Percentiles rank a stretch among this genome's conserved stretches.
Evolutionary conservation across 1,140 invertebrate species (phyloP).

Genomic region (Pogonomyrmex californicus): DNA sequence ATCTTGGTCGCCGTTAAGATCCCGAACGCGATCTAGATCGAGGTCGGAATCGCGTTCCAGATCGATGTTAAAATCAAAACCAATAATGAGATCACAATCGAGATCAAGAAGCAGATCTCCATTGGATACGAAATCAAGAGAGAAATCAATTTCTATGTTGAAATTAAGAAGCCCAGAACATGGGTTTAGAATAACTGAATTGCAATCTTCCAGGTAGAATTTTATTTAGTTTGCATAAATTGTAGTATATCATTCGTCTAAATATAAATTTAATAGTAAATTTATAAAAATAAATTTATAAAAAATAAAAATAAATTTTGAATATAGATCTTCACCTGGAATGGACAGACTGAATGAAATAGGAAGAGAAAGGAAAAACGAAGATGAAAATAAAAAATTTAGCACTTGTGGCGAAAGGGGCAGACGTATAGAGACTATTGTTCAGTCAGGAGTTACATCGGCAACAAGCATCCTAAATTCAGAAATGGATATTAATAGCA

Average conservation of each 20-base stretch:
- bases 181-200: constrained; percentile 59
- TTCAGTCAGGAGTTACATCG: constrained; percentile 78
- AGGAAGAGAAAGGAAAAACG: constrained; percentile 70
- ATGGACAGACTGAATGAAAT: constrained; percentile 70
- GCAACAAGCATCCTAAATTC: constrained; percentile 73
- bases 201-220: constrained; percentile 77
- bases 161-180: constrained; percentile 76
- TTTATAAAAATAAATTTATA: no score
- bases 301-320: constrained; percentile 1
- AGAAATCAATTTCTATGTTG: constrained; percentile 70
- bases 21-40: constrained; percentile 63
- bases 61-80: constrained; percentile 74
- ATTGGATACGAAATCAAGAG: constrained; percentile 72
- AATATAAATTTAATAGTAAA: background rate
- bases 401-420: constrained; percentile 73
- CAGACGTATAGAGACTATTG: constrained; percentile 83
- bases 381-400: constrained; percentile 58
- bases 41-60: constrained; percentile 68
- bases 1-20: constrained; percentile 73
- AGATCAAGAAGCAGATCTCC: constrained; percentile 73
- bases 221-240: background rate
- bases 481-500: constrained; percentile 73
- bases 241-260: background rate
- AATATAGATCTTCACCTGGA: constrained; percentile 81
- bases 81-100: constrained; percentile 72